Percentiles rank a stretch among this genome's conserved stretches.
phyloP scores from a whole-genome alignment of 2,797 vertebrate species.

The Luscinia luscinia region DNA sequence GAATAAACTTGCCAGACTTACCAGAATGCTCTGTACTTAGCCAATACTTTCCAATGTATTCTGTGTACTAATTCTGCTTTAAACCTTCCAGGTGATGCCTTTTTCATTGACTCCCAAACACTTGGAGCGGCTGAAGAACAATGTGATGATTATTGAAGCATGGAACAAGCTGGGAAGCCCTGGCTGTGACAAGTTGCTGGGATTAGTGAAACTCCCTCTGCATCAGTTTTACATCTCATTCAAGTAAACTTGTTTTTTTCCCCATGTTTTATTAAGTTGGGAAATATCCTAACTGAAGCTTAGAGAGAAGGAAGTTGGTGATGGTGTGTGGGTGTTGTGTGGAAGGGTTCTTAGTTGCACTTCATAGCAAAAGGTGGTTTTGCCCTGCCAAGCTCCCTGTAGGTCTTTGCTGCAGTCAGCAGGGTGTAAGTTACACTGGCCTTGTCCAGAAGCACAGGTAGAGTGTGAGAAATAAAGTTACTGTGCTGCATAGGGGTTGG shows the following conservation, averaged over 20 bases:
- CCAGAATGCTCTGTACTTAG: neutral
- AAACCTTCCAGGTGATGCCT: constrained; percentile 85
- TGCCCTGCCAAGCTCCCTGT: neutral
- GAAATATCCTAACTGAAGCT: neutral
- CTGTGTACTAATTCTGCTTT: neutral
- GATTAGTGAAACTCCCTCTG: constrained; percentile 92
- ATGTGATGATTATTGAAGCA: constrained; percentile 93
- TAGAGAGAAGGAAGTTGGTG: neutral
- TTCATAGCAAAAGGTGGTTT: neutral
- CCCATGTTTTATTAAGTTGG: neutral
- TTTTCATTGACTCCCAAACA: constrained; percentile 83
- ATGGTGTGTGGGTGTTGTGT: neutral
- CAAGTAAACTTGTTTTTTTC: constrained; percentile 76
- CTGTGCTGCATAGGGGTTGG: neutral
- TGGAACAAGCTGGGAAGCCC: constrained; percentile 87
- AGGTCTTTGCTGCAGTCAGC: neutral
- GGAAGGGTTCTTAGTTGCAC: neutral
- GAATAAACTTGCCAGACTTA: neutral
- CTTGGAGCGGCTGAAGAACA: constrained; percentile 92
- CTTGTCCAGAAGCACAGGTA: neutral
- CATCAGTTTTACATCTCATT: constrained; percentile 98
- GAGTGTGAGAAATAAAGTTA: neutral
- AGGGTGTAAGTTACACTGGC: neutral
- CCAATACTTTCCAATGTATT: neutral
- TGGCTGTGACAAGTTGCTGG: constrained; percentile 85